Conservation (phyloP, 2,797 vertebrate species). For the Enteromius argenteus region DNA sequence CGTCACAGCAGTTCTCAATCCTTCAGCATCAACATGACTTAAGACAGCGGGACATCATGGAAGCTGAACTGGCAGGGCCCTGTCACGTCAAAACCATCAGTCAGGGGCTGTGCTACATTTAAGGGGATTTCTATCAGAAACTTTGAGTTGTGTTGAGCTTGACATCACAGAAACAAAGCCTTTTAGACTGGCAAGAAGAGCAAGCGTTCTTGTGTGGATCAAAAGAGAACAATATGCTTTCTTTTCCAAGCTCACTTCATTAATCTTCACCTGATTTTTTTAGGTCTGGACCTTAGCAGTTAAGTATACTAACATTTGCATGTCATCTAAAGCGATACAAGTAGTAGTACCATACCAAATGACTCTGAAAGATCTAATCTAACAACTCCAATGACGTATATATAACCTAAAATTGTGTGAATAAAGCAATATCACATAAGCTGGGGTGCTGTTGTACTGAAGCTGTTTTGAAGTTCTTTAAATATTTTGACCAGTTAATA, state of each 20-base stretch:
- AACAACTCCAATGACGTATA: background rate
- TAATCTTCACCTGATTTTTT: background rate
- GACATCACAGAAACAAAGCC: constrained; percentile 15
- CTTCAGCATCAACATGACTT: constrained; percentile 70
- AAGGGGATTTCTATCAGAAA: constrained; percentile 46
- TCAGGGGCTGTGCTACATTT: constrained; percentile 46
- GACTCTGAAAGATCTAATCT: too few species aligned
- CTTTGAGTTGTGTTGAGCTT: constrained; percentile 31
- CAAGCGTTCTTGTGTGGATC: constrained; percentile 13
- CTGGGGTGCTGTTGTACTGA: background rate
- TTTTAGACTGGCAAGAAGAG: constrained; percentile 14
- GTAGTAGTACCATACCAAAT: background rate
- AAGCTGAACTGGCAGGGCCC: constrained; percentile 69
- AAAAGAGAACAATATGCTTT: constrained; percentile 39
- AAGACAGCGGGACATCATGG: constrained; percentile 71
- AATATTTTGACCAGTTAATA: background rate
- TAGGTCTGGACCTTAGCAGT: background rate
- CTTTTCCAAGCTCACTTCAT: constrained; percentile 6
- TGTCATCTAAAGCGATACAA: background rate
- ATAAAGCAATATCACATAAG: background rate
- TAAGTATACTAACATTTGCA: background rate
- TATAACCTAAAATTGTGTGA: background rate
- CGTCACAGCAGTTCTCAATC: constrained; percentile 73
- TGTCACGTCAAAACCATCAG: constrained; percentile 76
- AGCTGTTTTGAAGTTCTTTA: background rate